Conservation (phyloP, 2,888 invertebrate genomes). For the Euplexia lucipara region DNA sequence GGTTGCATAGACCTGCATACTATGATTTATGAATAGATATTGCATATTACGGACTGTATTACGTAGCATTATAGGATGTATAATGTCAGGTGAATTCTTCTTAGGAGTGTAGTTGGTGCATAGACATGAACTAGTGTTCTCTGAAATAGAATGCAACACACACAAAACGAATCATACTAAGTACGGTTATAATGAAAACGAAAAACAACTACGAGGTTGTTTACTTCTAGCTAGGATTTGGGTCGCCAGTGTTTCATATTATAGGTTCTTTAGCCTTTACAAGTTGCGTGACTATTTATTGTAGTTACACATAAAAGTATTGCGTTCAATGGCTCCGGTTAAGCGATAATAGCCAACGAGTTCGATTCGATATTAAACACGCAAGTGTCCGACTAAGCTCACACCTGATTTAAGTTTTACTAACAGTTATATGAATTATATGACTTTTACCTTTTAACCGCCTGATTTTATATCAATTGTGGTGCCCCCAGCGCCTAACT, state of each 20-base stretch:
- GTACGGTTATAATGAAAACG: constrained; percentile 3
- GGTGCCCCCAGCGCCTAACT: too few relatives aligned
- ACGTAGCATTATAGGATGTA: neutral
- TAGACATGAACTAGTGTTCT: neutral
- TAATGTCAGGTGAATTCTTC: too few relatives aligned
- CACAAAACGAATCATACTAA: neutral
- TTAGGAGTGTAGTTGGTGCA: neutral
- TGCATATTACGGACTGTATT: neutral
- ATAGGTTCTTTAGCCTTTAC: constrained; percentile 43
- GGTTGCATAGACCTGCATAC: constrained; percentile 6
- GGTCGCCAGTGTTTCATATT: constrained; percentile 42
- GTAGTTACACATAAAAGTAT: constrained; percentile 60
- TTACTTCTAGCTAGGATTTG: constrained; percentile 29
- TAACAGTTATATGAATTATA: neutral
- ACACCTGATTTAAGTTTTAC: constrained; percentile 53
- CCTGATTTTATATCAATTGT: too few relatives aligned
- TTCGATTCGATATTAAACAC: constrained; percentile 64
- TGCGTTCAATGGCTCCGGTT: constrained; percentile 60
- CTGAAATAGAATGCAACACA: neutral
- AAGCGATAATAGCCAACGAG: constrained; percentile 57
- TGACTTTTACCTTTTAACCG: neutral
- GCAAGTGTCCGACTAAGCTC: constrained; percentile 56
- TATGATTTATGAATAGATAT: constrained; percentile 28
- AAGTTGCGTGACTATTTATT: constrained; percentile 70
- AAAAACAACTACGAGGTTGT: constrained; percentile 19